phyloP scores from a whole-genome alignment of 2,888 invertebrate genomes.

The Andrena praecox region DNA sequence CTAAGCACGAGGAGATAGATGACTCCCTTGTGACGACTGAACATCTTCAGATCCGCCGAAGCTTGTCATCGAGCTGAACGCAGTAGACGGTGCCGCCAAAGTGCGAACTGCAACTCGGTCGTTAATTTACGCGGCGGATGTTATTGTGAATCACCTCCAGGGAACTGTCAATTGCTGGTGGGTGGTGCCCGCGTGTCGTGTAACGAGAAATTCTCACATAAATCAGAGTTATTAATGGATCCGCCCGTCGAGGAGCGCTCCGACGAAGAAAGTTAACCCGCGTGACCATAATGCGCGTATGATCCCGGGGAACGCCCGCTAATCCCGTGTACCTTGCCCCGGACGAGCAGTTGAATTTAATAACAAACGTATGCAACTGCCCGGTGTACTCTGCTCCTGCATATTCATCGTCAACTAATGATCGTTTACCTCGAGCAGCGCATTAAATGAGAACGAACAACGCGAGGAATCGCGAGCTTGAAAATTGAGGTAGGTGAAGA shows the following conservation, averaged over 20 bases:
- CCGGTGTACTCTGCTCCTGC: constrained; percentile 2
- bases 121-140: constrained; percentile 72
- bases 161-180: constrained; percentile 72
- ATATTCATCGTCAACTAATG: constrained; percentile 45
- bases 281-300: constrained; percentile 33
- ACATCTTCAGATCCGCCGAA: constrained; percentile 51
- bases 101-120: constrained; percentile 72
- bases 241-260: constrained; percentile 38
- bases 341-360: constrained; percentile 47
- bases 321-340: constrained; percentile 42
- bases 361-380: constrained; percentile 51
- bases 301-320: constrained; percentile 39
- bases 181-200: constrained; percentile 56
- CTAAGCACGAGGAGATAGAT: too few relatives aligned
- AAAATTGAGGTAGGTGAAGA: background rate
- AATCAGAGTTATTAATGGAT: constrained; percentile 75
- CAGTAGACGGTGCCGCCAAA: constrained; percentile 54
- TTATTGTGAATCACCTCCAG: constrained; percentile 63
- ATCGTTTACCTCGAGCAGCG: constrained; percentile 17
- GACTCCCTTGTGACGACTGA: background rate
- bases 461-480: background rate
- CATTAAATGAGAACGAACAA: background rate
- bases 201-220: constrained; percentile 72
- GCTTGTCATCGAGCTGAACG: constrained; percentile 59
- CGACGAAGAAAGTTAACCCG: constrained; percentile 53